These are phyloP conservation scores for Mythimna albipuncta DNA, from an alignment of 2,888 invertebrate genomes.

Conservation along the genomic window DNA sequence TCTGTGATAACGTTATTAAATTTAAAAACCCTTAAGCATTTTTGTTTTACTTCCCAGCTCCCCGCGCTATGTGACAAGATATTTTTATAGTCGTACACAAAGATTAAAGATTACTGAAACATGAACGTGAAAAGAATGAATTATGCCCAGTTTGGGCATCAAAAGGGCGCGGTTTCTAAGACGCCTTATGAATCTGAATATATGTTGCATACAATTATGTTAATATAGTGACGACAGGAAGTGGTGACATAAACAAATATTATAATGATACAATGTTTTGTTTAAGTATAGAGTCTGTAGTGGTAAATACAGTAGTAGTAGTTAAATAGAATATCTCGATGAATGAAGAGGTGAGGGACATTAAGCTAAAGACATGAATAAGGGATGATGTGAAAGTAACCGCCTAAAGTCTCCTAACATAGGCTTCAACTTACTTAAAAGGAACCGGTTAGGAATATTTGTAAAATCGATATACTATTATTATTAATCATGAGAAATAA, in stretches of 20 bases:
- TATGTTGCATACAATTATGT: conserved; percentile 40
- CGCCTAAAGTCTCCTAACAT: no score
- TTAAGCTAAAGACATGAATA: background rate
- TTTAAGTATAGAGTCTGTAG: conserved; percentile 1
- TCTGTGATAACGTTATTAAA: background rate
- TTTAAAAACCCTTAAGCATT: background rate
- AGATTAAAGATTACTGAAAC: conserved; percentile 35
- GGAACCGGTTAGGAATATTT: background rate
- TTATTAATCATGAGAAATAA: no score
- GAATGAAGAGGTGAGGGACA: background rate
- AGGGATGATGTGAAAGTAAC: background rate
- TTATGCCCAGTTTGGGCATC: conserved; percentile 27
- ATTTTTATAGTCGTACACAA: conserved; percentile 1
- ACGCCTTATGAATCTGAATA: conserved; percentile 18
- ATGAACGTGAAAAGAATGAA: conserved; percentile 38
- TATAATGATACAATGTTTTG: conserved; percentile 13
- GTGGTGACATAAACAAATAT: conserved; percentile 1
- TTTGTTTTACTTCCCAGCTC: background rate
- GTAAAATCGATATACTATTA: no score
- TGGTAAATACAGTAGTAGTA: background rate
- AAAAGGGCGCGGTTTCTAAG: conserved; percentile 32
- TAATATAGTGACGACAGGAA: conserved; percentile 33
- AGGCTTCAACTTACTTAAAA: no score
- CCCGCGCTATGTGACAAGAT: background rate
- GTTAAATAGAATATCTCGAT: background rate